These are phyloP conservation scores for Phymanthus crucifer DNA, from an alignment of 92 coral and sea anemone genomes.

Conservation along the genomic window DNA sequence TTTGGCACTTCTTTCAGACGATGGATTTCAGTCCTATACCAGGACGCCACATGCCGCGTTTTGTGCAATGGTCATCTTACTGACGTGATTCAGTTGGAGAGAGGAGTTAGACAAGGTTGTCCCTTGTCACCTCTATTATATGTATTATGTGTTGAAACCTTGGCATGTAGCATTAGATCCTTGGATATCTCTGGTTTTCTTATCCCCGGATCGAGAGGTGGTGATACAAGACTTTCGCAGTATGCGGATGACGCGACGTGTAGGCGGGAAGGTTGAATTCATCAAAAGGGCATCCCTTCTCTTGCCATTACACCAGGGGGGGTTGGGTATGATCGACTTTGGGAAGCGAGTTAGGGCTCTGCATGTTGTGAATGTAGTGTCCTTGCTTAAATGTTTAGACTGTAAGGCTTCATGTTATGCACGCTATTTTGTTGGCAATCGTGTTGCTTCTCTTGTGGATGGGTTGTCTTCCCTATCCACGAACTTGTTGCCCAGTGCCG, in stretches of 20 bases:
- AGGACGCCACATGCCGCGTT: no score
- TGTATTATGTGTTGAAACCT: constrained; percentile 34
- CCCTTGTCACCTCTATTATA: constrained; percentile 56
- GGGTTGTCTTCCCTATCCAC: not conserved
- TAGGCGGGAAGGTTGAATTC: not conserved
- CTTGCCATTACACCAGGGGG: not conserved
- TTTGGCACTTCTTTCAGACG: no score
- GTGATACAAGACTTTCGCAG: no score
- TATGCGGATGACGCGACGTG: not conserved
- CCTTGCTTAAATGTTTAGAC: not conserved
- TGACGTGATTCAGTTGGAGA: no score
- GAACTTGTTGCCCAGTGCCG: not conserved
- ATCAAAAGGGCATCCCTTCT: not conserved
- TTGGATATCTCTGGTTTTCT: no score
- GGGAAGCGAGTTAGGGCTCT: not conserved
- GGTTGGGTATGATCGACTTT: not conserved
- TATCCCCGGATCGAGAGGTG: no score
- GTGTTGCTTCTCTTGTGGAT: not conserved
- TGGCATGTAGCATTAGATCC: constrained; percentile 20
- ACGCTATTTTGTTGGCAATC: not conserved
- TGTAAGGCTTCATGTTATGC: not conserved
- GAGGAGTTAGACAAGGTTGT: constrained; percentile 64
- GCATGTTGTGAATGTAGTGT: not conserved
- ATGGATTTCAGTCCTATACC: no score
- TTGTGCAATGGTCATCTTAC: no score